Percentiles rank a stretch among this genome's conserved stretches.
These are phyloP conservation scores for Hetaerina americana DNA, from an alignment of 1,140 invertebrate genomes.

Conservation along the genomic window DNA sequence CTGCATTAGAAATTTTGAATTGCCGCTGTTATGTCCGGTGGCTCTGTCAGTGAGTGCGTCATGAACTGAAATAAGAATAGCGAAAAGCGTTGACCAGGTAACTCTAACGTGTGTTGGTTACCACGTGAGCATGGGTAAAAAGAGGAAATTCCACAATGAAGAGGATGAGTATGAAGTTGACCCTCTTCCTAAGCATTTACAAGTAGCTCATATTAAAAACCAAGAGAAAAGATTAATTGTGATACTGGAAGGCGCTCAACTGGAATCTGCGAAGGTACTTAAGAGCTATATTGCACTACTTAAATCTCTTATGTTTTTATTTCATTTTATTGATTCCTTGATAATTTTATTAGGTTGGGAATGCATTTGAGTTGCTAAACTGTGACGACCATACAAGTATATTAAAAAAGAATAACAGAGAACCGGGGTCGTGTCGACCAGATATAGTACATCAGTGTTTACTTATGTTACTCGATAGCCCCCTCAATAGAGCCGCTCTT, in stretches of 20 bases:
- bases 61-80: no score
- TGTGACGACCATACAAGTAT: slow-evolving; percentile 83
- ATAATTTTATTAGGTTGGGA: slow-evolving; percentile 51
- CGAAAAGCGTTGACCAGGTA: not conserved
- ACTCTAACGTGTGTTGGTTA: not conserved
- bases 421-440: slow-evolving; percentile 73
- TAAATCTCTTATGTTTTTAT: no score
- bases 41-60: no score
- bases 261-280: slow-evolving; percentile 88
- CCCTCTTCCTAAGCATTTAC: slow-evolving; percentile 49
- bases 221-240: slow-evolving; percentile 86
- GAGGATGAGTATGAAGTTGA: slow-evolving; percentile 51
- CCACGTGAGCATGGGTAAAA: slow-evolving; percentile 51
- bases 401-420: slow-evolving; percentile 70
- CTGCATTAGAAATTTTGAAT: no score
- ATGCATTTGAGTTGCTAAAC: slow-evolving; percentile 81
- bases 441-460: slow-evolving; percentile 94
- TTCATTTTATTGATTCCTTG: slow-evolving; percentile 3
- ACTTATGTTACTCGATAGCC: slow-evolving; percentile 92
- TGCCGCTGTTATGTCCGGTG: no score
- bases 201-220: slow-evolving; percentile 52
- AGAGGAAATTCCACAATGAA: slow-evolving; percentile 30
- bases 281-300: not conserved
- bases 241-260: slow-evolving; percentile 82
- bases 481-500: slow-evolving; percentile 79